Base-by-base conservation (phyloP, 2,888 invertebrate species). In the Clepsis dumicolana region DNA sequence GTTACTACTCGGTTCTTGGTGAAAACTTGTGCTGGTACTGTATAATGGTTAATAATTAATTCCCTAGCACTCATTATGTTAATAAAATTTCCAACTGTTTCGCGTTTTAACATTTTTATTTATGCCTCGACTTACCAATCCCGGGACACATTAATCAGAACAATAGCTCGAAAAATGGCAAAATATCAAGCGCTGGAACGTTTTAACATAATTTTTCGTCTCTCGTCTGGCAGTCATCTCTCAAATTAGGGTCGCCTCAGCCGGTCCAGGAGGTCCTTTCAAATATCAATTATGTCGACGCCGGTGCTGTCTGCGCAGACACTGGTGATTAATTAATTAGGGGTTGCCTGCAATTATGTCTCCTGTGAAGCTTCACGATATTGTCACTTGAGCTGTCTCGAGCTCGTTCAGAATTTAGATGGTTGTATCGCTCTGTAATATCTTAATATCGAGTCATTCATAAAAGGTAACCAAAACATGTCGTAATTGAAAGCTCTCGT, bases 301-400 rank as follows among this genome's bases (percentile, higher is more conserved):
- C 72, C 75, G 76, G 73, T 75, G 75, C 82, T 85, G 88, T 83
- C 80, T 78, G 77, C 84, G 78, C 80, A 84, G 84, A 86, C 85
- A 85, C 85, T 85, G 83, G 86, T 90, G 90, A 91, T 90, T 93
- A 92, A 93, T 93, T 91, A 92, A 92, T 91, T 90, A 93, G 85
- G 86, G 88, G 84, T 82, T 85, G 83, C 77, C 83, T 88, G 86
- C 89, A 90, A 91, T 91, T 90, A 91, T 84, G 84, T 84, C 84
- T 84, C 84, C 84, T 84, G 82, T 75, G 80, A 77, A 75, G 78
- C 74, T 74, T 75, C 62, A 72, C 73, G 73, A 75, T 73, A 79
- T 77, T 77, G 77, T 76, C 75, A 71, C 77, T 74, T 64, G 63
- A 65, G 24, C 63, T 53, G 59, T 59, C 57, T 57, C 38, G 16